These are phyloP conservation scores for Heloderma charlesbogerti DNA, from an alignment of 2,113 vertebrate species.

Conservation along the genomic window DNA sequence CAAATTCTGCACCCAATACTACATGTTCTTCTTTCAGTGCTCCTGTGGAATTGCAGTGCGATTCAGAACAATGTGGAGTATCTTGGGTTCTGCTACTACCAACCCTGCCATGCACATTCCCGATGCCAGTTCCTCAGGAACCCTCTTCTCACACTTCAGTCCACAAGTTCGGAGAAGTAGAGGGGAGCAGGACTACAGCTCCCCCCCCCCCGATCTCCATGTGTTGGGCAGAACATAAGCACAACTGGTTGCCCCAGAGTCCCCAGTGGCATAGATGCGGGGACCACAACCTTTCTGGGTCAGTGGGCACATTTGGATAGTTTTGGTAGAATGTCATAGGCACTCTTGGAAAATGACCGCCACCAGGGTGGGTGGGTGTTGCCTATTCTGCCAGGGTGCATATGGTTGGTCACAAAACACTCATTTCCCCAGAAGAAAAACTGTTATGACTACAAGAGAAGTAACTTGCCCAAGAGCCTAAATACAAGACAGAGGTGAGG, in stretches of 20 bases:
- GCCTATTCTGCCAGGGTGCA: too few relatives aligned
- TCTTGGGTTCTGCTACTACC: background rate
- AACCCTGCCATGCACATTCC: background rate
- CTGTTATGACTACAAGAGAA: too few relatives aligned
- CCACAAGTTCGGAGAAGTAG: background rate
- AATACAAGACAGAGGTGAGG: too few relatives aligned
- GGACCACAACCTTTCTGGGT: too few relatives aligned
- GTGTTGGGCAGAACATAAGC: background rate
- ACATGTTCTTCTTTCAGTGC: too few relatives aligned
- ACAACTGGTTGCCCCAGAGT: background rate
- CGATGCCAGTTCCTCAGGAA: background rate
- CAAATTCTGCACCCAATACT: background rate
- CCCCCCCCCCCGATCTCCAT: background rate
- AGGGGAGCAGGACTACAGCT: background rate
- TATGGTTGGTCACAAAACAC: too few relatives aligned
- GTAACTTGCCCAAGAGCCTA: too few relatives aligned
- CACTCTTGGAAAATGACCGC: too few relatives aligned
- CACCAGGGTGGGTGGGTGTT: too few relatives aligned
- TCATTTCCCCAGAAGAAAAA: too few relatives aligned
- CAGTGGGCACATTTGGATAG: too few relatives aligned
- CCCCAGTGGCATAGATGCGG: background rate
- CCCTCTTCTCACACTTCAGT: background rate
- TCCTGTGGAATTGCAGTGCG: background rate
- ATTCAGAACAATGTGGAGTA: background rate
- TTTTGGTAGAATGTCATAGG: too few relatives aligned